Conservation (phyloP, 2,113 vertebrate species). For the Panthera leo region DNA sequence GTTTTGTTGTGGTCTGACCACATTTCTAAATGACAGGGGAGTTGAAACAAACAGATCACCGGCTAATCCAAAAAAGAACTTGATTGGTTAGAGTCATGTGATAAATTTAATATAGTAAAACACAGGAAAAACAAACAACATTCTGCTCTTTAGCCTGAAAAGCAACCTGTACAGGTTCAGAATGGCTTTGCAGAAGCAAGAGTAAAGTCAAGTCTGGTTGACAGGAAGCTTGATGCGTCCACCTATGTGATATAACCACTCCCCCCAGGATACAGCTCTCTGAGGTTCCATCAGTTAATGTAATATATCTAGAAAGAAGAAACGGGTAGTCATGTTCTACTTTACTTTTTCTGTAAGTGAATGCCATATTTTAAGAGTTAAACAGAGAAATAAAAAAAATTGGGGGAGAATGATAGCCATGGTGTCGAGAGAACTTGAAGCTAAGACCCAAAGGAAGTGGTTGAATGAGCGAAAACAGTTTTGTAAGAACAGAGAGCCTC, state of each 20-base stretch:
- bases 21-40: not conserved
- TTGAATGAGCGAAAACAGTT: not conserved
- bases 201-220: not conserved
- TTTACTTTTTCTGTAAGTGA: not conserved
- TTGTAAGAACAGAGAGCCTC: not conserved
- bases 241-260: not conserved
- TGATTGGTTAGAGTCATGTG: not conserved
- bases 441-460: not conserved
- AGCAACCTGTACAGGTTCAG: too few relatives aligned
- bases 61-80: not conserved
- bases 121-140: not conserved
- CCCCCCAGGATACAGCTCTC: not conserved
- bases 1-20: not conserved
- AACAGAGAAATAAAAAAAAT: not conserved
- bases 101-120: not conserved
- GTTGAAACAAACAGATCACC: not conserved
- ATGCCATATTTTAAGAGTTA: not conserved
- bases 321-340: not conserved
- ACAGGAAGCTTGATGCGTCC: fast-evolving
- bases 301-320: not conserved
- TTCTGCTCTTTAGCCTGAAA: not conserved
- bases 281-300: not conserved
- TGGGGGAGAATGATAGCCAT: not conserved
- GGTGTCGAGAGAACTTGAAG: not conserved
- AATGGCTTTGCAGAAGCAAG: not conserved